Conservation (phyloP, 2,888 invertebrate species). For the Sympetrum striolatum region DNA sequence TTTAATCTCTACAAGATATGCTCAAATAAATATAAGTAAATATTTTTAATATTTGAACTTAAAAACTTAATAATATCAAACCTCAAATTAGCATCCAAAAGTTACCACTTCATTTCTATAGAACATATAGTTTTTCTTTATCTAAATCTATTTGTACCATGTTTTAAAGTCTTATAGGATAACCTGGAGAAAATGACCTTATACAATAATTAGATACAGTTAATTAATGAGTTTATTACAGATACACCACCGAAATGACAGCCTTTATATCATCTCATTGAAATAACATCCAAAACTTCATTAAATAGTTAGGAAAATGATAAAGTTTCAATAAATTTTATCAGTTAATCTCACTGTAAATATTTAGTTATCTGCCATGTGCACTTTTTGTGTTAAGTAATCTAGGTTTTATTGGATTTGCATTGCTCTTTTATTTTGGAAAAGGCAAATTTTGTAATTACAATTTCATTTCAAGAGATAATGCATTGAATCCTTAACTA, state of each 20-base stretch:
- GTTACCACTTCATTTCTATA: too few relatives aligned
- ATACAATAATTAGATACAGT: too few relatives aligned
- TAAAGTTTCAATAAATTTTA: background rate
- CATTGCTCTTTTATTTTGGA: background rate
- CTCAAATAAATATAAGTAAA: too few relatives aligned
- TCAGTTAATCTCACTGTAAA: background rate
- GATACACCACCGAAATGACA: background rate
- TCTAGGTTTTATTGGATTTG: constrained; percentile 25
- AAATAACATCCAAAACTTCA: constrained; percentile 8
- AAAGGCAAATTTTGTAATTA: constrained; percentile 37
- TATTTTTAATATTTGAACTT: too few relatives aligned
- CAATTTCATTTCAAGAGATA: background rate
- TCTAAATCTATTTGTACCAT: too few relatives aligned
- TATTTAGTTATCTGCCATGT: constrained; percentile 26
- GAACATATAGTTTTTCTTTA: too few relatives aligned
- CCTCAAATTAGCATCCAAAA: too few relatives aligned
- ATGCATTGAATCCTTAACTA: constrained; percentile 15
- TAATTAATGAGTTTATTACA: background rate
- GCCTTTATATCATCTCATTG: background rate
- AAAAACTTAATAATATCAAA: too few relatives aligned
- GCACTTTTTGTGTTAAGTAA: constrained; percentile 14
- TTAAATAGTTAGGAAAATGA: background rate
- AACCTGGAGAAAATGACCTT: too few relatives aligned
- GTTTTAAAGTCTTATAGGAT: too few relatives aligned
- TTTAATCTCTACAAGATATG: too few relatives aligned